These are phyloP conservation scores for Tetanocera ferruginea DNA, from an alignment of 2,888 invertebrate genomes.

Conservation along the genomic window DNA sequence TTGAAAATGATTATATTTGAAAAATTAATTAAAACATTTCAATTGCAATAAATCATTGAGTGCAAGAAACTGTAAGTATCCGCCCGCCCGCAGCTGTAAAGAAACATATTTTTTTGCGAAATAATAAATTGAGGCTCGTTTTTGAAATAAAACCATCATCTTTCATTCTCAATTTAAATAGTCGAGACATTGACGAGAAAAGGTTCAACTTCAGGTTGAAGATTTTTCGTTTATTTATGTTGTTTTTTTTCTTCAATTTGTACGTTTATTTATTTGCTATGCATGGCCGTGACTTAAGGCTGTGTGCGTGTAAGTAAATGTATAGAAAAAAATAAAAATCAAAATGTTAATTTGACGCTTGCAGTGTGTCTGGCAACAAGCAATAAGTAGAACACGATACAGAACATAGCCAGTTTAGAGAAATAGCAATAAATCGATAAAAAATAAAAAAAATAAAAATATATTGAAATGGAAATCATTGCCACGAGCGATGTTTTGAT, in stretches of 20 bases:
- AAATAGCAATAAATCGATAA: too few relatives aligned
- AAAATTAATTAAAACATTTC: too few relatives aligned
- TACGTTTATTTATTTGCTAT: neutral
- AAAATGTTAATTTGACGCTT: conserved; percentile 45
- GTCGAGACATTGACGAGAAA: neutral
- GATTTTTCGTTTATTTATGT: neutral
- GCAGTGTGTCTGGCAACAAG: neutral
- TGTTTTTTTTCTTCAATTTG: neutral
- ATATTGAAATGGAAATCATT: too few relatives aligned
- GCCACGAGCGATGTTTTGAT: too few relatives aligned
- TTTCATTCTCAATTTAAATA: neutral
- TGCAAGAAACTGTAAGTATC: too few relatives aligned
- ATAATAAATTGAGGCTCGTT: neutral
- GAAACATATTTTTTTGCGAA: neutral
- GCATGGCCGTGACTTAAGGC: neutral
- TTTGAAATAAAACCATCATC: conserved; percentile 13
- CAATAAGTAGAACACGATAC: neutral
- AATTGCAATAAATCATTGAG: too few relatives aligned
- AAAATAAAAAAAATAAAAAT: too few relatives aligned
- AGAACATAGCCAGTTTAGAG: too few relatives aligned
- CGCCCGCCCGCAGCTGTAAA: too few relatives aligned
- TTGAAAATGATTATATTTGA: too few relatives aligned
- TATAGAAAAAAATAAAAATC: conserved; percentile 46
- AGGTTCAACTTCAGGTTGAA: neutral
- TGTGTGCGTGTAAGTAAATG: conserved; percentile 34